Evolutionary conservation across 2,113 vertebrate genomes (phyloP).

Genomic region (Spilogale gracilis): DNA sequence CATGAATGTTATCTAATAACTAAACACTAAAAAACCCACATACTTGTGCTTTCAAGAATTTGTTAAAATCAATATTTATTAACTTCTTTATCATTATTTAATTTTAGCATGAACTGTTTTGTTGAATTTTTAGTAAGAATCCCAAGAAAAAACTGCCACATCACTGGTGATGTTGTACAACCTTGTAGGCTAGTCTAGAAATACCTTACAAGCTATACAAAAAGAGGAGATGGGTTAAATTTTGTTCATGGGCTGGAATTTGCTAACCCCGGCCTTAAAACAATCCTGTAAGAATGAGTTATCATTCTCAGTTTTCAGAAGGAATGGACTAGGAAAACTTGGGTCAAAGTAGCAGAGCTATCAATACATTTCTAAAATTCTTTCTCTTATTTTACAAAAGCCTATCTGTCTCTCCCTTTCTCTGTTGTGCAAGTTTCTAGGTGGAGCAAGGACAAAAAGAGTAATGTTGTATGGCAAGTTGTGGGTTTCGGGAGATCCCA

Average conservation of each 20-base stretch:
- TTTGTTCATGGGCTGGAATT: not conserved
- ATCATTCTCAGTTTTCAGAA: constrained; percentile 52
- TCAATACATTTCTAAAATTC: constrained; percentile 2
- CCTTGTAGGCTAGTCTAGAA: not conserved
- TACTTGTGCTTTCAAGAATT: constrained; percentile 14
- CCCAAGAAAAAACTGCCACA: not conserved
- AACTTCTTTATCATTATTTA: constrained; percentile 46
- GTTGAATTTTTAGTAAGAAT: constrained; percentile 41
- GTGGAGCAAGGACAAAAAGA: not conserved
- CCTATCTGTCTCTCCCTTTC: not conserved
- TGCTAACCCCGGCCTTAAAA: not conserved
- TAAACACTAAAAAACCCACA: not conserved
- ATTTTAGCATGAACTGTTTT: constrained; percentile 45
- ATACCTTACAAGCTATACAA: not conserved
- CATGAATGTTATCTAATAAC: constrained; percentile 8
- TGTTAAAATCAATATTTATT: constrained; percentile 43
- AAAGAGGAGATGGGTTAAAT: not conserved
- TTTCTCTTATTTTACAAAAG: not conserved
- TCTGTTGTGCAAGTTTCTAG: not conserved
- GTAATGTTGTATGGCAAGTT: not conserved
- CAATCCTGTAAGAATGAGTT: constrained; percentile 33
- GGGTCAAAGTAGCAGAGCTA: constrained; percentile 8
- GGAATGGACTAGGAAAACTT: not conserved
- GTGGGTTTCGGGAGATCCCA: not conserved
- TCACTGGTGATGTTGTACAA: not conserved